Conservation (phyloP, 2,113 vertebrate species). For the Macroglossus sobrinus region DNA sequence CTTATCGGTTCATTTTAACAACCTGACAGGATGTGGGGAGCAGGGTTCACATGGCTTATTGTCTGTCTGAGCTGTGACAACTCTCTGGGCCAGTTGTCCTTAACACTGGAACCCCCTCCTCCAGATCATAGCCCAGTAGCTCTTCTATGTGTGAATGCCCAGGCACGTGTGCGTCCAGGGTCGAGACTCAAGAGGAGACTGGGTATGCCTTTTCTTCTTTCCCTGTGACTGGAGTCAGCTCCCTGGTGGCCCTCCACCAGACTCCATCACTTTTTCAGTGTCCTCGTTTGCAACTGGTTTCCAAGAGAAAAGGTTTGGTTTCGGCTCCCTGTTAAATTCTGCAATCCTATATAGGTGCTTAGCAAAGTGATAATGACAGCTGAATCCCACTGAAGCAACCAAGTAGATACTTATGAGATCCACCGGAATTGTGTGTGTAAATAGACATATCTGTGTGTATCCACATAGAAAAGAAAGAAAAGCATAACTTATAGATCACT, state of each 20-base stretch:
- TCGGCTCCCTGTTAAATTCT: too few relatives aligned
- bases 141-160: rapidly evolving
- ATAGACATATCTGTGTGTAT: neutral
- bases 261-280: neutral
- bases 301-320: neutral
- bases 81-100: neutral
- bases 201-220: neutral
- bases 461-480: neutral
- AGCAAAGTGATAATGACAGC: neutral
- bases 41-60: too few relatives aligned
- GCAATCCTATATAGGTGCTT: too few relatives aligned
- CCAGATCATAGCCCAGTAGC: neutral
- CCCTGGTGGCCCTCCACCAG: neutral
- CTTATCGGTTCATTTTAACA: neutral
- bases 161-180: rapidly evolving
- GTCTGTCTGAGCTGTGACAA: neutral
- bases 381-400: neutral
- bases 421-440: neutral
- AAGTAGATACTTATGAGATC: neutral
- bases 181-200: neutral
- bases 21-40: neutral
- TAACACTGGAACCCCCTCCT: neutral
- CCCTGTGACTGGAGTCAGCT: neutral
- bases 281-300: neutral
- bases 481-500: neutral